Evolutionary conservation across 2,888 invertebrate genomes (phyloP).

Genomic region (Eilema sororculum): DNA sequence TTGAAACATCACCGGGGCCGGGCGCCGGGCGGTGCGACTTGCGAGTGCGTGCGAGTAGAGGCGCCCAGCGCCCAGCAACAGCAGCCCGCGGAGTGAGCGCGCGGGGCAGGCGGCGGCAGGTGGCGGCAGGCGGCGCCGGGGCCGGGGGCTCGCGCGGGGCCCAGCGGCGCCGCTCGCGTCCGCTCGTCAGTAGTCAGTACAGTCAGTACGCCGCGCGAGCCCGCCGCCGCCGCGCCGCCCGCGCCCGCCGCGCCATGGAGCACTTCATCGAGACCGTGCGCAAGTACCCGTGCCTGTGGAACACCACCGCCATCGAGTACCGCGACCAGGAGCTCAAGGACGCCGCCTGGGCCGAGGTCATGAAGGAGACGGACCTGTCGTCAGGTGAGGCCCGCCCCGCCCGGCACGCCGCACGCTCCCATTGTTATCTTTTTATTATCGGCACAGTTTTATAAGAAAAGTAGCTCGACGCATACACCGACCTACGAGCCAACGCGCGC

Average conservation of each 20-base stretch:
- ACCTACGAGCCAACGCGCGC: no score
- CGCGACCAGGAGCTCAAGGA: conserved; percentile 84
- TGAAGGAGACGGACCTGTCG: conserved; percentile 79
- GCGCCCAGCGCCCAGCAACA: accelerated
- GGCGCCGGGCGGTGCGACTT: no score
- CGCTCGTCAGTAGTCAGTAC: no score
- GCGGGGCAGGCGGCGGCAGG: not conserved
- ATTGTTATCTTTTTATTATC: not conserved
- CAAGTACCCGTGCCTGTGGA: conserved; percentile 83
- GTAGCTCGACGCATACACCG: not conserved
- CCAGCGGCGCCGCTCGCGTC: conserved; percentile 25
- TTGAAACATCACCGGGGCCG: not conserved
- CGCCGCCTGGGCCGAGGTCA: conserved; percentile 82
- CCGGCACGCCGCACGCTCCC: not conserved
- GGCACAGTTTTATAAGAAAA: not conserved
- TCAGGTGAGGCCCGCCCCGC: conserved; percentile 69
- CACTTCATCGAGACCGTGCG: conserved; percentile 80
- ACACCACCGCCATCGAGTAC: conserved; percentile 82
- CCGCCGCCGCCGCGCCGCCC: conserved; percentile 48
- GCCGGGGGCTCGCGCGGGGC: conserved; percentile 20
- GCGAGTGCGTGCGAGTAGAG: not conserved
- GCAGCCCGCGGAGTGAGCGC: not conserved
- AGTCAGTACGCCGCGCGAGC: conserved; percentile 46
- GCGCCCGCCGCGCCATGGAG: conserved; percentile 67
- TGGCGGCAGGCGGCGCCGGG: conserved; percentile 4